Conservation (phyloP, 2,888 invertebrate species). For the Tortricodes alternella region DNA sequence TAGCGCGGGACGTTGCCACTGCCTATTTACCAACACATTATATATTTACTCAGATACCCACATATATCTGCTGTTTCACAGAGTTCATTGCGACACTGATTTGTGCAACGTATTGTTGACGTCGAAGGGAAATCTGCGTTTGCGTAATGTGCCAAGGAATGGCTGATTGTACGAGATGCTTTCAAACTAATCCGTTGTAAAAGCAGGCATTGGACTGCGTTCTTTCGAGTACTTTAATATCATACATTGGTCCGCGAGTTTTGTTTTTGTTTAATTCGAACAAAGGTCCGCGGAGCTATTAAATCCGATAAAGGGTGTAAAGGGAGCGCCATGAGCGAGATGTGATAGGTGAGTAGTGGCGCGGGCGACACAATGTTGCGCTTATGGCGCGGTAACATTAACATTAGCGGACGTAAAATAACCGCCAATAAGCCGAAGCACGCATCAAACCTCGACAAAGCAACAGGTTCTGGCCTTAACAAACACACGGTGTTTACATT, state of each 20-base stretch:
- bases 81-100: slow-evolving; percentile 67
- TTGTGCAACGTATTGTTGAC: slow-evolving; percentile 71
- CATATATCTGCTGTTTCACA: slow-evolving; percentile 60
- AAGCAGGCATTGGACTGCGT: slow-evolving; percentile 44
- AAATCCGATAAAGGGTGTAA: slow-evolving; percentile 46
- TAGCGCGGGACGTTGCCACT: slow-evolving; percentile 66
- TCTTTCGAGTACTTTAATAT: slow-evolving; percentile 34
- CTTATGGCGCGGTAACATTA: slow-evolving; percentile 66
- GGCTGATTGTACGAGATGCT: slow-evolving; percentile 58
- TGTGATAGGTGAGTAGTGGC: slow-evolving; percentile 39
- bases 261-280: slow-evolving; percentile 26
- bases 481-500: slow-evolving; percentile 79
- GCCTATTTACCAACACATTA: slow-evolving; percentile 65
- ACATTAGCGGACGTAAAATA: slow-evolving; percentile 79
- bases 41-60: slow-evolving; percentile 71
- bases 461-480: slow-evolving; percentile 79
- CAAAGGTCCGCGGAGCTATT: slow-evolving; percentile 32
- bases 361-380: slow-evolving; percentile 71
- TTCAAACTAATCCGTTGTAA: slow-evolving; percentile 58
- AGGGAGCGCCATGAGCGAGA: slow-evolving; percentile 38
- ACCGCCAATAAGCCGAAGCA: slow-evolving; percentile 79
- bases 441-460: slow-evolving; percentile 78
- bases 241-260: slow-evolving; percentile 21
- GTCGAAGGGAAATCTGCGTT: slow-evolving; percentile 72
- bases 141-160: slow-evolving; percentile 63